Evolutionary conservation across 2,113 vertebrate genomes (phyloP), one percentile per base, ranked within the genome.

Genomic region (Pygoscelis antarcticus): DNA sequence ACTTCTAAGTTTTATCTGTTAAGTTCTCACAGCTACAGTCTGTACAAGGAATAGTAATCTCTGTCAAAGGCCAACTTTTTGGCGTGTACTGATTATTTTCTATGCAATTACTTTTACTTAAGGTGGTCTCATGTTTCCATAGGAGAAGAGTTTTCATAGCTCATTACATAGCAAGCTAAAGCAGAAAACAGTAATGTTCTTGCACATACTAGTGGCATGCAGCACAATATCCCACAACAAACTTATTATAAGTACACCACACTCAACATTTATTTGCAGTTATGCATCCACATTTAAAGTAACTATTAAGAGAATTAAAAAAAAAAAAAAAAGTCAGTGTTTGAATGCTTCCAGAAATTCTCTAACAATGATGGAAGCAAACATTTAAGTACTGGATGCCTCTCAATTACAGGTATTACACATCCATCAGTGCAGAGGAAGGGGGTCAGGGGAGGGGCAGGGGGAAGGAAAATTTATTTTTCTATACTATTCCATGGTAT

Each of bases 141-240:
- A 70, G 26, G 19, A 70, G 11, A 89, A 70, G 5, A 44, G 29
- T 54, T 72, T 72, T 90, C 29, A 36, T 18, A 77, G 25, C 25
- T 78, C 36, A 54, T 52, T 68, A 60, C 29, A 42, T 3, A 83
- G 11, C 27, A 90, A 87, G 6, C 68, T 75, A 87, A 44, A 84
- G 47, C 18, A 94, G 46, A 92, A 84, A 90, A 86, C 71, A 87
- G 74, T 82, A 97, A 94, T 92, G 80, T 34, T 70, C 71, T 88
- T 88, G 66, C 32, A 83, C 29, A 20, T 83, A 88, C 13, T 62
- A 83, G 7, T 44, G 85, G 80, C 57, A 96, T 60, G 34, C 40
- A 98, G 87, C 84, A 87, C 93, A 97, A 98, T 98, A 99, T 99
- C 99, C 99, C 98, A 99, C 99, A 99, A 98, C 98, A 99, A 99